Conservation (phyloP, 2,888 invertebrate species). For the Antitype chi region DNA sequence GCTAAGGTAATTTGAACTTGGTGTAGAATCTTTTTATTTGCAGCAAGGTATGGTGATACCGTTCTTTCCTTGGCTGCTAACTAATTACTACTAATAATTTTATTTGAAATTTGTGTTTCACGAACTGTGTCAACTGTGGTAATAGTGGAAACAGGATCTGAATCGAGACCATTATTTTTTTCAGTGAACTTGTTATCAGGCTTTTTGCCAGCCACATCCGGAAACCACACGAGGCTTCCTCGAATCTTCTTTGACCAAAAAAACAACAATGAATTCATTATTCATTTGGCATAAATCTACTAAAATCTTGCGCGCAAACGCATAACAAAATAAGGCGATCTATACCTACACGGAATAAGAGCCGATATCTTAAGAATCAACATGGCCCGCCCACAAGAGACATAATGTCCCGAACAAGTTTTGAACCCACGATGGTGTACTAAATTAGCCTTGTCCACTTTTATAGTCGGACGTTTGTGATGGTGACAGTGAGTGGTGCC, state of each 20-base stretch:
- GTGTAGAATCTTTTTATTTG: background rate
- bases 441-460: constrained; percentile 84
- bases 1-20: background rate
- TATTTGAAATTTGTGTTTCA: too few relatives aligned
- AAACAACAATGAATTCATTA: constrained; percentile 14
- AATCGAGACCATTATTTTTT: background rate
- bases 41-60: background rate
- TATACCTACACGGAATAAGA: constrained; percentile 67
- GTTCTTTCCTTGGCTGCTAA: background rate
- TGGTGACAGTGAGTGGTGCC: constrained; percentile 80
- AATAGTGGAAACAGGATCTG: background rate
- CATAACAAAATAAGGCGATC: constrained; percentile 68
- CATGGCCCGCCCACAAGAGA: constrained; percentile 81
- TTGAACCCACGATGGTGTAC: constrained; percentile 78
- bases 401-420: constrained; percentile 79
- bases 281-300: background rate
- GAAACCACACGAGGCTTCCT: background rate
- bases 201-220: background rate
- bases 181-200: background rate
- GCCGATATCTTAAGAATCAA: constrained; percentile 83
- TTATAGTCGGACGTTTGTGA: constrained; percentile 83
- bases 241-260: background rate
- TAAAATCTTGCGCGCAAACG: constrained; percentile 21
- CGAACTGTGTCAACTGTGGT: too few relatives aligned
- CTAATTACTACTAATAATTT: background rate